These are phyloP conservation scores for Meghimatium bilineatum DNA, from an alignment of 2,888 invertebrate species.

Conservation along the genomic window DNA sequence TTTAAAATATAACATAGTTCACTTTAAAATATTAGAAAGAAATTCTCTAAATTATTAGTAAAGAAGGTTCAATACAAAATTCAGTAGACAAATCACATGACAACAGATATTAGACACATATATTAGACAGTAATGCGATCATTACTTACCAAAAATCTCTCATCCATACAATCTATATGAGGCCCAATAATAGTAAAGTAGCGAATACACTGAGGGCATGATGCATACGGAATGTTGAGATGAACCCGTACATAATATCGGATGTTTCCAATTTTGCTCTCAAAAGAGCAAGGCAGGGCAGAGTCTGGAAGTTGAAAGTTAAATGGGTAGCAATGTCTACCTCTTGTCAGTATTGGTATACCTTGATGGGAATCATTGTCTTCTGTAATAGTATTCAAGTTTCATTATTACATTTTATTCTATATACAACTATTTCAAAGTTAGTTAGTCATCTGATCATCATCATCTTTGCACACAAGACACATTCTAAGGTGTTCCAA, in stretches of 20 bases:
- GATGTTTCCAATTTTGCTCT: slow-evolving; percentile 85
- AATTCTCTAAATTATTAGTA: too few relatives aligned
- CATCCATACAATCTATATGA: slow-evolving; percentile 88
- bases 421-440: too few relatives aligned
- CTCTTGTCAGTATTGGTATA: slow-evolving; percentile 83
- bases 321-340: slow-evolving; percentile 84
- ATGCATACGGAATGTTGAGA: slow-evolving; percentile 87
- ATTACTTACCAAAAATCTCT: slow-evolving; percentile 83
- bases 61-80: too few relatives aligned
- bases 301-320: slow-evolving; percentile 86
- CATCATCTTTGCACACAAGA: too few relatives aligned
- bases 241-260: slow-evolving; percentile 82
- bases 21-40: too few relatives aligned
- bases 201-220: slow-evolving; percentile 87
- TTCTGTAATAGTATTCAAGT: slow-evolving; percentile 59
- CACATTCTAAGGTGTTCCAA: too few relatives aligned
- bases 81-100: too few relatives aligned
- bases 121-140: too few relatives aligned
- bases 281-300: slow-evolving; percentile 86
- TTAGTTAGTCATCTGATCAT: too few relatives aligned
- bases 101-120: too few relatives aligned
- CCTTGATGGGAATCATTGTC: slow-evolving; percentile 70
- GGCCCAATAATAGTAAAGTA: slow-evolving; percentile 88
- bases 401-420: too few relatives aligned
- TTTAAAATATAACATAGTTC: too few relatives aligned